phyloP scores from a whole-genome alignment of 2,113 vertebrate species.

The Girardinichthys multiradiatus region DNA sequence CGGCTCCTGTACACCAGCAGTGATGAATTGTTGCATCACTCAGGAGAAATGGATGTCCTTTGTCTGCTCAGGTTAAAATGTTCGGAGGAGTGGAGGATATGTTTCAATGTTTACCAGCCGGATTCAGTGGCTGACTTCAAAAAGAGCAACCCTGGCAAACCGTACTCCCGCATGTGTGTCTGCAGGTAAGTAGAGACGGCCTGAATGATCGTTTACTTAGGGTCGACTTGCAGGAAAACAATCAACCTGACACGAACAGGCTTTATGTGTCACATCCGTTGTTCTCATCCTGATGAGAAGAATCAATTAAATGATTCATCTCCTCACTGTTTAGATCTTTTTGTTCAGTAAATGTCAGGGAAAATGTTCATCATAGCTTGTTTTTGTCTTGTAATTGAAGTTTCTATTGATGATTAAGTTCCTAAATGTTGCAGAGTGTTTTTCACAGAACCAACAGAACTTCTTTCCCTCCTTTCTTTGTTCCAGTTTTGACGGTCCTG shows the following conservation, averaged over 20 bases:
- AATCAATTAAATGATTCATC: background rate
- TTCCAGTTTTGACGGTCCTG: constrained; percentile 87
- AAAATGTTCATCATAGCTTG: background rate
- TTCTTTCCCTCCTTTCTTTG: background rate
- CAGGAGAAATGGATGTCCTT: constrained; percentile 4
- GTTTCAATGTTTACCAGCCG: constrained; percentile 91
- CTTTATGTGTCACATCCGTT: background rate
- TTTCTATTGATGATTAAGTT: background rate
- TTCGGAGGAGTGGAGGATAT: constrained; percentile 80
- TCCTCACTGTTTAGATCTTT: background rate
- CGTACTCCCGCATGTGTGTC: constrained; percentile 88
- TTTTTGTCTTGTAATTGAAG: background rate
- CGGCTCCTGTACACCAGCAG: background rate
- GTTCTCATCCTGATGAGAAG: background rate
- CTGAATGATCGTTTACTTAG: background rate
- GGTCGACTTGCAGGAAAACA: background rate
- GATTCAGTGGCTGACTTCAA: constrained; percentile 88
- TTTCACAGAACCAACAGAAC: background rate
- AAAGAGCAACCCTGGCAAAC: constrained; percentile 91
- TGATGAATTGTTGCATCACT: background rate
- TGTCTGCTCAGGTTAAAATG: constrained; percentile 78
- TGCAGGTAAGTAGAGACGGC: constrained; percentile 80
- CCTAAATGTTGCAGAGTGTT: background rate
- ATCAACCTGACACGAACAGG: background rate
- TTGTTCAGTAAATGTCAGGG: background rate